Percentiles rank a stretch among this genome's conserved stretches.
These are phyloP conservation scores for Eulemur rufifrons DNA, from an alignment of 2,113 vertebrate species.

Conservation along the genomic window DNA sequence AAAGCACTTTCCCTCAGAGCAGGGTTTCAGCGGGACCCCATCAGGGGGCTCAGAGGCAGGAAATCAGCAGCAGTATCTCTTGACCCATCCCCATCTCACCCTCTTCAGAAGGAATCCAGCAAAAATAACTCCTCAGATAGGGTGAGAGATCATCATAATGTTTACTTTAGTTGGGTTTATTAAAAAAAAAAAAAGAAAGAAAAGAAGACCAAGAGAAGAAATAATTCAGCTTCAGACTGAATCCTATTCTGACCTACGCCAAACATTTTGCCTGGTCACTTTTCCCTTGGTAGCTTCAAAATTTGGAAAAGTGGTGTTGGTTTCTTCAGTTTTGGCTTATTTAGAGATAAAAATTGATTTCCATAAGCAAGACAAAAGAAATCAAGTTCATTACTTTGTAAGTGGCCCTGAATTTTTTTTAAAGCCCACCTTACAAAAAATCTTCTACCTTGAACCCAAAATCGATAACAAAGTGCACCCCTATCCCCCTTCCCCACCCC, in stretches of 20 bases:
- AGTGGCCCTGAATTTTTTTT: not conserved
- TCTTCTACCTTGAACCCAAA: not conserved
- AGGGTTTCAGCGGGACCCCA: not conserved
- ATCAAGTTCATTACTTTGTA: not conserved
- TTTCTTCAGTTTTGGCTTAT: not conserved
- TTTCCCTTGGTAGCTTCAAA: not conserved
- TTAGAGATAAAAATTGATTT: not conserved
- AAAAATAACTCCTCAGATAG: not conserved
- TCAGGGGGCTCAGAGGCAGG: not conserved
- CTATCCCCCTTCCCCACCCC: not conserved
- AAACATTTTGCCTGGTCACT: not conserved
- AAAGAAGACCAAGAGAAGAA: not conserved
- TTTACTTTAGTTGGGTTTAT: not conserved
- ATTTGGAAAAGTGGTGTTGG: not conserved
- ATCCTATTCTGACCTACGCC: not conserved
- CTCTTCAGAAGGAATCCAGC: conserved; percentile 29
- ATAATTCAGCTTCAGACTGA: not conserved
- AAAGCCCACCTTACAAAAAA: conserved; percentile 9
- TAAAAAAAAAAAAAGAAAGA: not conserved
- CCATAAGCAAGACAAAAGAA: conserved; percentile 11
- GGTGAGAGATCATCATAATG: not conserved
- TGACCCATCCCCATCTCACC: not conserved
- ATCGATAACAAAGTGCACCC: not conserved
- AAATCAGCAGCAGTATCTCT: not conserved
- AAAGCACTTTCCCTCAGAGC: conserved; percentile 34